phyloP scores from a whole-genome alignment of 2,888 invertebrate genomes.

The Nomada ferruginata region DNA sequence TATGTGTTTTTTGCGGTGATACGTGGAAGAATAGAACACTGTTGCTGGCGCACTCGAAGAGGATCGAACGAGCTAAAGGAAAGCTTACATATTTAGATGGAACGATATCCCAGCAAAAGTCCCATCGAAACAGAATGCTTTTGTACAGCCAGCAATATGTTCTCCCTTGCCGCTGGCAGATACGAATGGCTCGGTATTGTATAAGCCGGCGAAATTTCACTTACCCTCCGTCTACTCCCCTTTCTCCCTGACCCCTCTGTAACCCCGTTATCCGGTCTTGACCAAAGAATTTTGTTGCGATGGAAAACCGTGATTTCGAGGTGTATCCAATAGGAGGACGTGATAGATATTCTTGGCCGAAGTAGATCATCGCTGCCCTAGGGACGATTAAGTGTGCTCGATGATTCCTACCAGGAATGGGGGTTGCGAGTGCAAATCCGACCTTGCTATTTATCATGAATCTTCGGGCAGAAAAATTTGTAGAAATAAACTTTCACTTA shows the following conservation, averaged over 20 bases:
- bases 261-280: slow-evolving; percentile 17
- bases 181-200: slow-evolving; percentile 60
- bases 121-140: slow-evolving; percentile 61
- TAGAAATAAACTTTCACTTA: no score
- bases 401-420: background rate
- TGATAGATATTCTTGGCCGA: slow-evolving; percentile 26
- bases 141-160: slow-evolving; percentile 55
- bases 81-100: slow-evolving; percentile 58
- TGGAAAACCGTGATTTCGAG: slow-evolving; percentile 53
- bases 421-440: background rate
- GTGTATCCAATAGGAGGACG: slow-evolving; percentile 23
- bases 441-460: no score
- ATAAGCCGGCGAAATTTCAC: slow-evolving; percentile 61
- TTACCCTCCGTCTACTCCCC: slow-evolving; percentile 32
- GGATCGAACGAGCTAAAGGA: slow-evolving; percentile 18
- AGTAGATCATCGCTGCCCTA: slow-evolving; percentile 33
- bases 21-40: background rate
- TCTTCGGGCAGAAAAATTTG: no score
- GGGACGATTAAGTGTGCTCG: slow-evolving; percentile 31
- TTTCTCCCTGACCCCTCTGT: slow-evolving; percentile 11
- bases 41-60: background rate
- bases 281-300: slow-evolving; percentile 53
- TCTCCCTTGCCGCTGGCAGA: slow-evolving; percentile 56
- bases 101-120: slow-evolving; percentile 48
- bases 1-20: no score